phyloP scores from a whole-genome alignment of 2,797 vertebrate species.

The Sus cebifrons region DNA sequence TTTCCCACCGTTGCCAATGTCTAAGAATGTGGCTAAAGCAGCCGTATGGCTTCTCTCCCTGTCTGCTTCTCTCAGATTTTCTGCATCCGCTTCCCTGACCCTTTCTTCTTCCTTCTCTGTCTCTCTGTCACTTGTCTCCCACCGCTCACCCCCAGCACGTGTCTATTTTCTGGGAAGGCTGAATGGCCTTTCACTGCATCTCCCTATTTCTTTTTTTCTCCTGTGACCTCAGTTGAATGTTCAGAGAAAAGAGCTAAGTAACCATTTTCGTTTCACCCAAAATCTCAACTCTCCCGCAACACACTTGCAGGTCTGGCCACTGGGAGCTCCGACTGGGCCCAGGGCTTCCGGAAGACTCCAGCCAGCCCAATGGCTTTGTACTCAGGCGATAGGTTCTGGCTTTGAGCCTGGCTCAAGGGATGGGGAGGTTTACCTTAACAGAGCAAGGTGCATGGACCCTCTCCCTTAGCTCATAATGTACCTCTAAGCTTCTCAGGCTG shows the following conservation, averaged over 20 bases:
- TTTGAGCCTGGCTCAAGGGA: background rate
- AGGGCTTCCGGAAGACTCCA: conserved; percentile 4
- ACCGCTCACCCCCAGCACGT: background rate
- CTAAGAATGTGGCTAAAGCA: background rate
- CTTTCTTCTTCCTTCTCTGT: background rate
- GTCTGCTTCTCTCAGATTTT: background rate
- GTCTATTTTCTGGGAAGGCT: conserved; percentile 42
- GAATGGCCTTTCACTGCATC: background rate
- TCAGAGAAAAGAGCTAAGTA: conserved; percentile 58
- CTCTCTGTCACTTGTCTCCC: background rate
- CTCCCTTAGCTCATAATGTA: background rate
- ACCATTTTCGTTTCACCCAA: conserved; percentile 59
- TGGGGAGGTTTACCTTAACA: background rate
- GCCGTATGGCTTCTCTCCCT: background rate
- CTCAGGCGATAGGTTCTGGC: background rate
- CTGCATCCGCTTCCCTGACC: conserved; percentile 1
- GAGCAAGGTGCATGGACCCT: background rate
- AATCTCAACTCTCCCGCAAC: conserved; percentile 27
- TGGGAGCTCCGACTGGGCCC: background rate
- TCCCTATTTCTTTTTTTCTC: background rate
- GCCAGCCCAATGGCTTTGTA: conserved; percentile 2
- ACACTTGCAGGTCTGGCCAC: background rate
- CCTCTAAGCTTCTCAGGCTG: background rate
- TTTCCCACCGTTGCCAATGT: background rate
- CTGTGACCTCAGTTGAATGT: background rate